Evolutionary conservation across 1,140 invertebrate genomes (phyloP).

Genomic region (Zaprionus kolodkinae): DNA sequence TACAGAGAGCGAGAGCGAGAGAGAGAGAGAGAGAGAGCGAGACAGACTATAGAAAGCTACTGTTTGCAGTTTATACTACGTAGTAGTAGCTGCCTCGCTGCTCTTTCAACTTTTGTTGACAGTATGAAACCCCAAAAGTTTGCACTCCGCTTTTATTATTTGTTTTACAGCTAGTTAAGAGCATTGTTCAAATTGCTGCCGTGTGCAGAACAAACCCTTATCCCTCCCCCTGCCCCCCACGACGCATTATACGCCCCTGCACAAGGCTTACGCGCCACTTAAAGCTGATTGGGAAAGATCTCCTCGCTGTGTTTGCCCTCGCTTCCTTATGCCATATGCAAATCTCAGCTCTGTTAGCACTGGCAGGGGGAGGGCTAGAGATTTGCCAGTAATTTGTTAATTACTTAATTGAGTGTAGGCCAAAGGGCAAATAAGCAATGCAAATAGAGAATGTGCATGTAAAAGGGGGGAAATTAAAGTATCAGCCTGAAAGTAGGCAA

Average conservation of each 20-base stretch:
- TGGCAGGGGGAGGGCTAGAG: background rate
- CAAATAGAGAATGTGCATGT: conserved; percentile 32
- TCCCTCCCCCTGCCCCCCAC: too few relatives aligned
- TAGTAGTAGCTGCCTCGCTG: conserved; percentile 3
- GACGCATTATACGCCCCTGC: background rate
- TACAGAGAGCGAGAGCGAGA: conserved; percentile 12
- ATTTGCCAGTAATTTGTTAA: conserved; percentile 68
- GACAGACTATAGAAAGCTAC: background rate
- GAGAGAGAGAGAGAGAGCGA: background rate
- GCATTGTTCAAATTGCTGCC: conserved; percentile 67
- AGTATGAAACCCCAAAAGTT: conserved; percentile 79
- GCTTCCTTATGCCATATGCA: conserved; percentile 56
- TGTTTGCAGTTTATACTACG: conserved; percentile 6
- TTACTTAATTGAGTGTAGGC: conserved; percentile 77
- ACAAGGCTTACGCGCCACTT: background rate
- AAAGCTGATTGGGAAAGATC: conserved; percentile 14
- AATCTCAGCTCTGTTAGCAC: conserved; percentile 30
- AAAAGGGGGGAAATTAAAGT: background rate
- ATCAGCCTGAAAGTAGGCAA: conserved; percentile 26
- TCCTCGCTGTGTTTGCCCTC: conserved; percentile 56
- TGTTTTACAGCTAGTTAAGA: conserved; percentile 79
- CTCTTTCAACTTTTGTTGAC: conserved; percentile 74
- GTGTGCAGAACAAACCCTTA: conserved; percentile 29
- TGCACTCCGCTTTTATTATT: conserved; percentile 76
- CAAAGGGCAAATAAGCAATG: conserved; percentile 61